Evolutionary conservation across 2,113 vertebrate species (phyloP).

Genomic region (Semicossyphus pulcher): DNA sequence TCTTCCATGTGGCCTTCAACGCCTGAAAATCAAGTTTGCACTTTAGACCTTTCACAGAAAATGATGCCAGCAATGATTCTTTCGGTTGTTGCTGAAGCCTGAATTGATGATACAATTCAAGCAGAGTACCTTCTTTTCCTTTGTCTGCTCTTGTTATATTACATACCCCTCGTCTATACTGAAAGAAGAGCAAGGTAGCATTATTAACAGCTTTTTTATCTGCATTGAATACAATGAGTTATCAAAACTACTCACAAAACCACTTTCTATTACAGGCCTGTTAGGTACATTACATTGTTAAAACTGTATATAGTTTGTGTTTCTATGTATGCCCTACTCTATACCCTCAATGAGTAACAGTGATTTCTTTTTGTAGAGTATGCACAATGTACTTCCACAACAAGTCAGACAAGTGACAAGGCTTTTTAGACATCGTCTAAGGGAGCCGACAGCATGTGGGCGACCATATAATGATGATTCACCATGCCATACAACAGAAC

Average conservation of each 20-base stretch:
- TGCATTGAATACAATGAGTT: background rate
- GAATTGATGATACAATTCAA: background rate
- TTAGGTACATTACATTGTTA: too few relatives aligned
- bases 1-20: background rate
- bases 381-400: too few relatives aligned
- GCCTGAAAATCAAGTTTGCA: background rate
- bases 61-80: constrained; percentile 8
- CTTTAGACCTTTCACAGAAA: background rate
- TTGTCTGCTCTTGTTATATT: too few relatives aligned
- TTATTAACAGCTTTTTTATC: background rate
- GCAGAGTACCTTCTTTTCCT: too few relatives aligned
- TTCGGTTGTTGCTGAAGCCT: background rate
- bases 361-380: too few relatives aligned
- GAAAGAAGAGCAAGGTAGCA: background rate
- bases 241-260: too few relatives aligned
- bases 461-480: background rate
- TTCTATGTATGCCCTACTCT: too few relatives aligned
- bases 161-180: too few relatives aligned
- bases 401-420: background rate
- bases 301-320: too few relatives aligned
- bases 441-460: background rate
- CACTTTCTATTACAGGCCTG: too few relatives aligned
- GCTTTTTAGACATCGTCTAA: background rate
- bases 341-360: too few relatives aligned
- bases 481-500: background rate